phyloP scores from a whole-genome alignment of 1,140 invertebrate genomes.

The Drosophila melanogaster region Release_6_plus_ISO1_MT NC_004354.4:23101501-23102000 shows the following conservation, averaged over 20 bases:
- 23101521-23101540: too few species aligned
- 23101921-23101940: slow-evolving; percentile 66
- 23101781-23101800: slow-evolving; percentile 66
- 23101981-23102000: too few species aligned
- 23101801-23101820: slow-evolving; percentile 88
- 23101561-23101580: slow-evolving; percentile 8
- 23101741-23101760: slow-evolving; percentile 79
- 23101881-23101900: slow-evolving; percentile 75
- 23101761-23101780: slow-evolving; percentile 71
- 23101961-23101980: too few species aligned
- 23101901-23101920: slow-evolving; percentile 69
- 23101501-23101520: too few species aligned
- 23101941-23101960: slow-evolving; percentile 71
- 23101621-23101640: slow-evolving; percentile 87
- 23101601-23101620: slow-evolving; percentile 85
- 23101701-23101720: slow-evolving; percentile 86
- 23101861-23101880: slow-evolving; percentile 71
- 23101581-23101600: slow-evolving; percentile 17
- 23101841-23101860: slow-evolving; percentile 86
- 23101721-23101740: slow-evolving; percentile 87
- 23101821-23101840: slow-evolving; percentile 89
- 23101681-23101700: slow-evolving; percentile 87
- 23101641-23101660: slow-evolving; percentile 85
- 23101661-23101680: slow-evolving; percentile 86
- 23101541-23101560: too few species aligned